Base-by-base conservation (phyloP, 2,797 vertebrate genomes). In the Columba guinea region DNA sequence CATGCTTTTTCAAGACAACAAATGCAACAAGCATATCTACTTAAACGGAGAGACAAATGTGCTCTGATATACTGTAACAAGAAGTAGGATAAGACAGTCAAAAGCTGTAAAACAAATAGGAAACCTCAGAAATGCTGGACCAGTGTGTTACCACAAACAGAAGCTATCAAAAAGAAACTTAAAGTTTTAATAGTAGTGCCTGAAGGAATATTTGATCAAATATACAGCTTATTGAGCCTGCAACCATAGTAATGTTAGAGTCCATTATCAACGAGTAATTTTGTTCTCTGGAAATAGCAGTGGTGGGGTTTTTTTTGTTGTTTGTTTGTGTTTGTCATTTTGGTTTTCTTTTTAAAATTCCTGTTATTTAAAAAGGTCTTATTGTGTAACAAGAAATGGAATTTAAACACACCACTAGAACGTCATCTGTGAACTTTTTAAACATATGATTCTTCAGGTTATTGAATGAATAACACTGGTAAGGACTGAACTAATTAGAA, bases 191-290 rank as follows among this genome's bases (percentile, higher is more conserved):
- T 68, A 52, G 17, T 32, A 68, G 64, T 91, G 84, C 76, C 76
- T 85, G 81, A 92, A 96, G 90, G 59, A 88, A 73, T 93, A 56
- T 73, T 93, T 93, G 58, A 94, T 94, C 78, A 96, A 95, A 91
- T 91, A 86, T 93, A 75, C 39, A 77, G 14, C 32, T 87, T 90
- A 71, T 53, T 79, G 81, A 83, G 46, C 52, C 53, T 90, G 32
- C 62, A 93, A 86, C 15, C 13, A 65, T 35, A 84, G 49, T 68
- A 56, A 90, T 80, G 30, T 64, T 68, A 35, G 8, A 90, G 58
- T 73, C 44, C 21, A 30, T 62, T 89, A 82, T 75, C 75, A 96
- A 75, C 59, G 26, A 90, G 77, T 84, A 2, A 70, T 77, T 86
- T 90, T 58, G n/a, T 89, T 87, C 32, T 65, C 53, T 82, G 17